phyloP scores from a whole-genome alignment of 2,888 invertebrate species.

The Drosophila hawaiiensis region DNA sequence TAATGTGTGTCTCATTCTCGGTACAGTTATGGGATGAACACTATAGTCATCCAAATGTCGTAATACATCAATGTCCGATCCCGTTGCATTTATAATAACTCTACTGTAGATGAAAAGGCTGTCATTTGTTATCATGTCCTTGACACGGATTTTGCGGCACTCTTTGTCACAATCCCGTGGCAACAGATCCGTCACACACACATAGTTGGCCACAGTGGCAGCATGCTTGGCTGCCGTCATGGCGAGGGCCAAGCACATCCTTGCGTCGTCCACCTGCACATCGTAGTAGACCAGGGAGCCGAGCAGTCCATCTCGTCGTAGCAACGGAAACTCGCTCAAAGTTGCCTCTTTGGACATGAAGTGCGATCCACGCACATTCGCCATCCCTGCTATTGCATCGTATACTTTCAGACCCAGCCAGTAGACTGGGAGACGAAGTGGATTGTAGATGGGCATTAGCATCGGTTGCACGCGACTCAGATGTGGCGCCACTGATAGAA shows the following conservation, averaged over 20 bases:
- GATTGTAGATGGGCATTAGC: conserved; percentile 98
- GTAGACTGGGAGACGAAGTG: conserved; percentile 99
- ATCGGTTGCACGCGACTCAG: conserved; percentile 98
- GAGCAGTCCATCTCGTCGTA: conserved; percentile 95
- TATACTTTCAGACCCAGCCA: conserved; percentile 99
- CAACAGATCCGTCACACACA: conserved; percentile 91
- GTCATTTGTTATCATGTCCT: conserved; percentile 91
- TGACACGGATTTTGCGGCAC: conserved; percentile 87
- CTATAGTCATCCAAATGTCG: conserved; percentile 96
- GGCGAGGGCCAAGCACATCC: conserved; percentile 98
- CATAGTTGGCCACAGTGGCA: conserved; percentile 97
- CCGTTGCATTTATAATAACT: conserved; percentile 98
- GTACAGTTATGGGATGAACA: conserved; percentile 93
- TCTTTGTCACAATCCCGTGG: conserved; percentile 85
- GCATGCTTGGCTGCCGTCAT: conserved; percentile 97
- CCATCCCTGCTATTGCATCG: conserved; percentile 97
- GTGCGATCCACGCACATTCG: conserved; percentile 97
- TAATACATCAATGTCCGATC: conserved; percentile 96
- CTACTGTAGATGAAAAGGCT: conserved; percentile 94
- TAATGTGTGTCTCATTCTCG: conserved; percentile 41
- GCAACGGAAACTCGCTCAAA: conserved; percentile 98
- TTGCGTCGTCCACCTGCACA: conserved; percentile 99
- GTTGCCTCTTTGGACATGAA: conserved; percentile 96
- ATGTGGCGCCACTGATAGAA: conserved; percentile 98
- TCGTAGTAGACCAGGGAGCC: conserved; percentile 99